These are phyloP conservation scores for Brachynemurus nebulosus DNA, from an alignment of 2,888 invertebrate genomes.

Conservation along the genomic window DNA sequence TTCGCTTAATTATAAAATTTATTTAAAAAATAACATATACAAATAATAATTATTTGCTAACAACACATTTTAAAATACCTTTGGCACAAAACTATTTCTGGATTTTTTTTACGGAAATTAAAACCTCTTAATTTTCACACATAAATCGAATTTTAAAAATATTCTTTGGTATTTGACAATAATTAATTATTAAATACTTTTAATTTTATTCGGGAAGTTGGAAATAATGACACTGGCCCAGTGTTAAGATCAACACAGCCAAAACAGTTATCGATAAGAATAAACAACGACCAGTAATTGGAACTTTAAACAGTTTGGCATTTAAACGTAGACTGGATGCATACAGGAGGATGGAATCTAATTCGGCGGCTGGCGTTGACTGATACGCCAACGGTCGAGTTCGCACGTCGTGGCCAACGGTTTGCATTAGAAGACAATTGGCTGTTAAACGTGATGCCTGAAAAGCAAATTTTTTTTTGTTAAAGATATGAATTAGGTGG, in stretches of 20 bases:
- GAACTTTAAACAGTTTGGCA: constrained; percentile 59
- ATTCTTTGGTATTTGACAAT: too few species aligned
- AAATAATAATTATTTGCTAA: too few species aligned
- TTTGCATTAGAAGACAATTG: constrained; percentile 55
- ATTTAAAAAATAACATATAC: too few species aligned
- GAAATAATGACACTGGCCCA: constrained; percentile 56
- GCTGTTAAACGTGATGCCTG: constrained; percentile 63
- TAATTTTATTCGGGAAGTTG: neutral
- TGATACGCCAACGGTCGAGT: constrained; percentile 69
- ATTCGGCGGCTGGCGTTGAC: constrained; percentile 57
- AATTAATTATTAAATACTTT: too few species aligned
- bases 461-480: constrained; percentile 21
- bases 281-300: constrained; percentile 54
- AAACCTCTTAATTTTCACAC: too few species aligned
- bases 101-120: too few species aligned
- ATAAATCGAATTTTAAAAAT: too few species aligned
- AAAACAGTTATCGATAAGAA: constrained; percentile 46
- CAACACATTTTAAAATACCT: too few species aligned
- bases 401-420: constrained; percentile 63
- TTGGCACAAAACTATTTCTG: too few species aligned
- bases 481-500: constrained; percentile 15
- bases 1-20: too few species aligned
- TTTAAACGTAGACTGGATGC: constrained; percentile 59
- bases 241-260: constrained; percentile 44
- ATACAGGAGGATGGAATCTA: constrained; percentile 62